These are phyloP conservation scores for Pedetes capensis DNA, from an alignment of 2,113 vertebrate species.

Conservation along the genomic window DNA sequence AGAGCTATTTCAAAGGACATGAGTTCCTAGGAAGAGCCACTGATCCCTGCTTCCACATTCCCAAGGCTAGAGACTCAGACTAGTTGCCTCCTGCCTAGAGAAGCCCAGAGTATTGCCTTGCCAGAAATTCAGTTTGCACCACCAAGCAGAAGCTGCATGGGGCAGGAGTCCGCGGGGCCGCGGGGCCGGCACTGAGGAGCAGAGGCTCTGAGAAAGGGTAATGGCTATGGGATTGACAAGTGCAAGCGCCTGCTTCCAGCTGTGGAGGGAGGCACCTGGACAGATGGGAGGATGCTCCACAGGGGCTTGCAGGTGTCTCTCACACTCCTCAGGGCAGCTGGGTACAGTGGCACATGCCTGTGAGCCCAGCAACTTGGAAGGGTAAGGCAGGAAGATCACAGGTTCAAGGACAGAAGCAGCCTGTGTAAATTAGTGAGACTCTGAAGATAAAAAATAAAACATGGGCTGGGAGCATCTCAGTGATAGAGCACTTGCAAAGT, in stretches of 20 bases:
- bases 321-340: no score
- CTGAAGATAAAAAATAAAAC: no score
- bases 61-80: neutral
- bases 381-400: no score
- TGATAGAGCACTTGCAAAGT: no score
- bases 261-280: neutral
- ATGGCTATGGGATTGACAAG: neutral
- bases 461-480: no score
- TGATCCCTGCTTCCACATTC: neutral
- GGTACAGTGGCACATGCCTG: no score
- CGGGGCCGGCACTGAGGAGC: no score
- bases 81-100: neutral
- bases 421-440: no score
- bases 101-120: neutral
- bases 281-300: neutral
- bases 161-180: no score
- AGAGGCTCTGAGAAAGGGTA: neutral
- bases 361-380: no score
- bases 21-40: neutral
- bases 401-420: no score
- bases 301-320: neutral
- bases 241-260: neutral
- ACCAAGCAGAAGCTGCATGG: fast-evolving
- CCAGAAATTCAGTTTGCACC: neutral
- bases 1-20: neutral